phyloP scores from a whole-genome alignment of 2,888 invertebrate species.

The Cynaeus angustus region DNA sequence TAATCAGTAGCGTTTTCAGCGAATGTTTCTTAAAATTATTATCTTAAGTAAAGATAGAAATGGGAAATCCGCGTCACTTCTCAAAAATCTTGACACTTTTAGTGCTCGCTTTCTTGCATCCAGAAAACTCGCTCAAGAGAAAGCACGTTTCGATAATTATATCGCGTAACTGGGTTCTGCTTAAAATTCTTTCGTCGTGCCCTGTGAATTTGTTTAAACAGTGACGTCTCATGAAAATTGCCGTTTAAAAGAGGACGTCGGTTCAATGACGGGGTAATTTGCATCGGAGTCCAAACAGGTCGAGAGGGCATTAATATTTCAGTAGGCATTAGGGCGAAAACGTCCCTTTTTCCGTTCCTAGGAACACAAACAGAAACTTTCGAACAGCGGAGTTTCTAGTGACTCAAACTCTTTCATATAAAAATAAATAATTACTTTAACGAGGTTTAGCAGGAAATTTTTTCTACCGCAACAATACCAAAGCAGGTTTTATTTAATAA shows the following conservation, averaged over 20 bases:
- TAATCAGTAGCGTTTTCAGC: too few relatives aligned
- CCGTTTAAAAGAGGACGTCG: too few relatives aligned
- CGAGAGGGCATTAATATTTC: conserved; percentile 33
- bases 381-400: not conserved
- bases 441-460: too few relatives aligned
- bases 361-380: conserved; percentile 32
- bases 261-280: conserved; percentile 19
- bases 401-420: too few relatives aligned
- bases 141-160: conserved; percentile 30
- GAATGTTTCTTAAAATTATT: too few relatives aligned
- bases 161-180: conserved; percentile 28
- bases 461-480: too few relatives aligned
- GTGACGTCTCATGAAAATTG: not conserved
- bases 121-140: conserved; percentile 25
- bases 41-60: too few relatives aligned
- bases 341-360: conserved; percentile 23
- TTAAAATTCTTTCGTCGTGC: conserved; percentile 14
- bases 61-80: too few relatives aligned
- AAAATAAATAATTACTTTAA: too few relatives aligned
- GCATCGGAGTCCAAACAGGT: conserved; percentile 18
- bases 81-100: too few relatives aligned
- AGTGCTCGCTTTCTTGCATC: conserved; percentile 37
- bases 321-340: conserved; percentile 27
- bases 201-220: conserved; percentile 20
- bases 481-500: too few relatives aligned